These are phyloP conservation scores for Vesta saturnalis DNA, from an alignment of 2,888 invertebrate genomes.

Conservation along the genomic window DNA sequence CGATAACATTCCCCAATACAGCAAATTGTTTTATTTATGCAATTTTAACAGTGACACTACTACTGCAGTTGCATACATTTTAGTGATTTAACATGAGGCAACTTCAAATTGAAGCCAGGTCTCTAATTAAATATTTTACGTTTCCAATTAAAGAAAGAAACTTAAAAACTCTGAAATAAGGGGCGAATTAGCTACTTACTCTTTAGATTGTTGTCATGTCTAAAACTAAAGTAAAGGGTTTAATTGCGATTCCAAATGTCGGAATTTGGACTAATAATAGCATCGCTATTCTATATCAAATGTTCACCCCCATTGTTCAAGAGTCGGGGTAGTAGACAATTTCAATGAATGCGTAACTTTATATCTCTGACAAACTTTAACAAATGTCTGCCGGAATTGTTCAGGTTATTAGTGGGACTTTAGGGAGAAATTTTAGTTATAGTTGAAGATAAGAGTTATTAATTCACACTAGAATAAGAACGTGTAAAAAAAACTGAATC, in stretches of 20 bases:
- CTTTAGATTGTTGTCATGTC: neutral
- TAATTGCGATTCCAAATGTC: constrained; percentile 34
- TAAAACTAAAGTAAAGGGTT: constrained; percentile 20
- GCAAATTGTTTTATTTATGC: no score
- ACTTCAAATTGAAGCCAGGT: no score
- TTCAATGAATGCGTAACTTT: constrained; percentile 40
- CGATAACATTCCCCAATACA: no score
- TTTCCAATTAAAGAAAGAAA: no score
- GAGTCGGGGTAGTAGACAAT: constrained; percentile 32
- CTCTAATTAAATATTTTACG: no score
- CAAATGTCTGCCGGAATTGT: constrained; percentile 37
- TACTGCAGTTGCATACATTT: no score
- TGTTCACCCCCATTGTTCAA: constrained; percentile 38
- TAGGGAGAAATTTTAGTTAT: constrained; percentile 30
- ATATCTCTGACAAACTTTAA: constrained; percentile 40
- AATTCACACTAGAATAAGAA: no score
- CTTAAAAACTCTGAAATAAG: no score
- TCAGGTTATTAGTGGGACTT: constrained; percentile 37
- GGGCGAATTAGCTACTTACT: no score
- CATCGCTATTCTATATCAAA: constrained; percentile 32
- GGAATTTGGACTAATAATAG: constrained; percentile 37
- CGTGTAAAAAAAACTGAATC: constrained; percentile 9
- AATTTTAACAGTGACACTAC: no score
- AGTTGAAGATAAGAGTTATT: no score
- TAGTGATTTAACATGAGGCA: no score